Percentiles rank a stretch among this genome's conserved stretches.
Conservation (phyloP, 2,888 invertebrate genomes). For the Laothoe populi region DNA sequence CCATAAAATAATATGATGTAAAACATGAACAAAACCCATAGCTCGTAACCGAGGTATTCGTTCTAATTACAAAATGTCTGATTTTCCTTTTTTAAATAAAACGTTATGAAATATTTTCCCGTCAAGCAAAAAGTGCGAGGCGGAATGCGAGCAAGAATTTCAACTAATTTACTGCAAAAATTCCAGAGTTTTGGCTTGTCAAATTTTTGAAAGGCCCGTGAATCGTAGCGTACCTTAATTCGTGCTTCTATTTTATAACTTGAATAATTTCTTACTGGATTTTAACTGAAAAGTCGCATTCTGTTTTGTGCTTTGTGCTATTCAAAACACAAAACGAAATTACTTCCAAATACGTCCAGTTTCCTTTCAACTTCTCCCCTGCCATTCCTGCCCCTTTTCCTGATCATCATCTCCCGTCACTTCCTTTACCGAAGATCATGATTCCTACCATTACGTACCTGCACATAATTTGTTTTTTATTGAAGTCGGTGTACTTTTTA, state of each 20-base stretch:
- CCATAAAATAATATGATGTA: too few relatives aligned
- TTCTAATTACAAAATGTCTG: constrained; percentile 11
- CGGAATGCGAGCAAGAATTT: constrained; percentile 9
- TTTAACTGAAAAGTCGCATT: not conserved
- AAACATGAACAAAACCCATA: not conserved
- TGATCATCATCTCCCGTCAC: too few relatives aligned
- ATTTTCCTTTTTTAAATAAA: not conserved
- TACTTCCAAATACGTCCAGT: too few relatives aligned
- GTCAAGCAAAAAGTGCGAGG: constrained; percentile 10
- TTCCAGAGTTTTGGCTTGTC: constrained; percentile 22
- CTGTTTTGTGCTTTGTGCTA: not conserved
- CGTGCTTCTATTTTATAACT: not conserved
- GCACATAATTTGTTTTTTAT: too few relatives aligned
- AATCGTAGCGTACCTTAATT: constrained; percentile 11
- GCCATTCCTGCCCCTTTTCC: too few relatives aligned
- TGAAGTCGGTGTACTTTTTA: too few relatives aligned
- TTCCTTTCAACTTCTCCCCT: too few relatives aligned
- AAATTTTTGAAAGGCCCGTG: constrained; percentile 4
- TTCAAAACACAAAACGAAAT: too few relatives aligned
- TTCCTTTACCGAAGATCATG: too few relatives aligned
- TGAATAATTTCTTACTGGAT: not conserved
- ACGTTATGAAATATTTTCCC: constrained; percentile 21
- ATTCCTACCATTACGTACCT: too few relatives aligned
- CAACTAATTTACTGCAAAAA: constrained; percentile 21
- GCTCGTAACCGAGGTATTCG: not conserved